These are phyloP conservation scores for Gonatopus flavifemur DNA, from an alignment of 1,140 invertebrate genomes.

Conservation along the genomic window DNA sequence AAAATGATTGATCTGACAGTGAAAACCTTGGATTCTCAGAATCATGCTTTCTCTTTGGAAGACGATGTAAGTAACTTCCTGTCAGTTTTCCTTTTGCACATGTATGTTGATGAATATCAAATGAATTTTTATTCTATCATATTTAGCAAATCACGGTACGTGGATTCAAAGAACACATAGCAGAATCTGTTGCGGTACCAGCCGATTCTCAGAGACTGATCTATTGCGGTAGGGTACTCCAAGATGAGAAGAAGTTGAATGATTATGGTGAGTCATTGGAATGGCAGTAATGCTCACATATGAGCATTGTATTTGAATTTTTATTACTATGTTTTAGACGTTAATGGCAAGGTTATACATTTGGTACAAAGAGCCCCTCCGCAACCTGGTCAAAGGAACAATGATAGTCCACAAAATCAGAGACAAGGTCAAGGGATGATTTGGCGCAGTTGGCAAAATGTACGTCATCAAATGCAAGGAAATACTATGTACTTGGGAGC, in stretches of 20 bases:
- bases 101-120: too few species aligned
- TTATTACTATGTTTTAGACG: slow-evolving; percentile 63
- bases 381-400: slow-evolving; percentile 43
- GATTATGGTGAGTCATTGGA: slow-evolving; percentile 75
- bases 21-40: slow-evolving; percentile 91
- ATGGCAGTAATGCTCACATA: neutral
- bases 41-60: slow-evolving; percentile 81
- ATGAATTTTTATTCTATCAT: neutral
- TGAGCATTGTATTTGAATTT: neutral
- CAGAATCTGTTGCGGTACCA: slow-evolving; percentile 73
- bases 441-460: slow-evolving; percentile 25
- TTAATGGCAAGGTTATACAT: slow-evolving; percentile 90
- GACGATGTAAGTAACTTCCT: slow-evolving; percentile 80
- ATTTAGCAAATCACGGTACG: slow-evolving; percentile 75
- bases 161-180: slow-evolving; percentile 85
- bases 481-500: slow-evolving; percentile 67
- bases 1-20: slow-evolving; percentile 84
- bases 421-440: slow-evolving; percentile 36
- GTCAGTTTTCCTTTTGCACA: neutral
- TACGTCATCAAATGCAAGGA: slow-evolving; percentile 47
- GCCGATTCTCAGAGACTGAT: slow-evolving; percentile 85
- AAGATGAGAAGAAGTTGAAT: slow-evolving; percentile 84
- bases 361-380: slow-evolving; percentile 85
- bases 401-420: slow-evolving; percentile 39
- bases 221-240: slow-evolving; percentile 87